These are phyloP conservation scores for Leptodactylus fallax DNA, from an alignment of 2,797 vertebrate genomes.

Conservation along the genomic window DNA sequence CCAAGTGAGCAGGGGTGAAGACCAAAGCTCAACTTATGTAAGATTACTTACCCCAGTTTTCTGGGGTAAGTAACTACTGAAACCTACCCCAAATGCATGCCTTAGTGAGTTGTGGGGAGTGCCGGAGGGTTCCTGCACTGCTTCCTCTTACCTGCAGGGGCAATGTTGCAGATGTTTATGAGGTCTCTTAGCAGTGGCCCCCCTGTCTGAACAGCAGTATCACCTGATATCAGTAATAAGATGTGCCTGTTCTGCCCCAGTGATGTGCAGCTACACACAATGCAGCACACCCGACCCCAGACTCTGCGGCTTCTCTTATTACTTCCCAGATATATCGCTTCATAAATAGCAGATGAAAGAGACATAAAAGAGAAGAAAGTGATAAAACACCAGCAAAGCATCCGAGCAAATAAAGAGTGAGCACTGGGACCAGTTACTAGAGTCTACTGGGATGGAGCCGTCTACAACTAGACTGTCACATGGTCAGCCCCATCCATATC, in stretches of 20 bases:
- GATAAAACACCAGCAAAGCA: constrained; percentile 17
- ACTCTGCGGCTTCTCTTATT: not conserved
- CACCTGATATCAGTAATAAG: not conserved
- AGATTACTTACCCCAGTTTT: too few relatives aligned
- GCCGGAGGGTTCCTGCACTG: not conserved
- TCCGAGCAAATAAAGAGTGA: not conserved
- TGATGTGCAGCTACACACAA: not conserved
- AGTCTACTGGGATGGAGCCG: too few relatives aligned
- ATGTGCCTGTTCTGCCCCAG: not conserved
- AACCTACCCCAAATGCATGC: too few relatives aligned
- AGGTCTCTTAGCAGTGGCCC: not conserved
- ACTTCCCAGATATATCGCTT: constrained; percentile 11
- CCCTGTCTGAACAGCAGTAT: not conserved
- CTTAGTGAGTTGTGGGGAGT: too few relatives aligned
- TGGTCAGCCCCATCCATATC: too few relatives aligned
- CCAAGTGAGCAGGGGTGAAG: too few relatives aligned
- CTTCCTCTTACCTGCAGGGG: not conserved
- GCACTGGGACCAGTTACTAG: too few relatives aligned
- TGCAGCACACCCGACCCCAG: not conserved
- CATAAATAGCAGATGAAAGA: constrained; percentile 22
- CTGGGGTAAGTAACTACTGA: too few relatives aligned
- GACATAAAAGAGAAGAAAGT: not conserved
- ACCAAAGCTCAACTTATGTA: too few relatives aligned
- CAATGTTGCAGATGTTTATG: not conserved
- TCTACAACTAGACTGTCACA: too few relatives aligned